Evolutionary conservation across 1,140 invertebrate genomes (phyloP).

Genomic region (Trachymyrmex septentrionalis): DNA sequence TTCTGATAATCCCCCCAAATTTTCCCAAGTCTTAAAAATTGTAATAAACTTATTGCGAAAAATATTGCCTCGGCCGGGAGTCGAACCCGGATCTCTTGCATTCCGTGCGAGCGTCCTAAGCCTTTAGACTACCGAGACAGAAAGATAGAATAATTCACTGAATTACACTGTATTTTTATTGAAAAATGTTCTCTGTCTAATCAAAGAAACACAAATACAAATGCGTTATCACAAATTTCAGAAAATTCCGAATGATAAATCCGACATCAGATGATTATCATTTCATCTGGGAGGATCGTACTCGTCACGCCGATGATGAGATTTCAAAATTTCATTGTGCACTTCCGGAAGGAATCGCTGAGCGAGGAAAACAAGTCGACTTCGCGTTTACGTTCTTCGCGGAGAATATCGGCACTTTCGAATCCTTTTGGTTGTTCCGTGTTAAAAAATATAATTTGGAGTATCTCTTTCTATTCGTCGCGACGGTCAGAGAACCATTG

Average conservation of each 20-base stretch:
- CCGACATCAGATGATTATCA: constrained; percentile 82
- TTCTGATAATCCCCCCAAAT: too few relatives aligned
- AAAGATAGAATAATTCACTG: too few relatives aligned
- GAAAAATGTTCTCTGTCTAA: neutral
- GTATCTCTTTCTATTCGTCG: constrained; percentile 83
- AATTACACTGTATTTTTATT: too few relatives aligned
- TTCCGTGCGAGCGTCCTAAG: too few relatives aligned
- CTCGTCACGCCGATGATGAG: constrained; percentile 49
- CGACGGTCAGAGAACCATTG: constrained; percentile 81
- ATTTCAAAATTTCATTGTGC: constrained; percentile 82
- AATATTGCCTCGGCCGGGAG: too few relatives aligned
- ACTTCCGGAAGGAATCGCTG: constrained; percentile 77
- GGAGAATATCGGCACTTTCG: constrained; percentile 81
- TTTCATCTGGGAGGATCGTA: constrained; percentile 80
- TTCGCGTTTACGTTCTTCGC: constrained; percentile 83
- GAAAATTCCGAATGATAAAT: constrained; percentile 82
- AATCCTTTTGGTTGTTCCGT: constrained; percentile 84
- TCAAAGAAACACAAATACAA: neutral
- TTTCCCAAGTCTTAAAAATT: too few relatives aligned
- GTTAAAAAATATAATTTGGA: constrained; percentile 82
- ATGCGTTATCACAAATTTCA: constrained; percentile 56
- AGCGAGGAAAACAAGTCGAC: constrained; percentile 79
- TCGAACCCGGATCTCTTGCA: too few relatives aligned
- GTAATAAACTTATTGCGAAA: too few relatives aligned
- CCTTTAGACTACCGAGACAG: too few relatives aligned